Evolutionary conservation across 2,113 vertebrate species (phyloP), one percentile per base, ranked within the genome.

Genomic region (Melanerpes formicivorus): DNA sequence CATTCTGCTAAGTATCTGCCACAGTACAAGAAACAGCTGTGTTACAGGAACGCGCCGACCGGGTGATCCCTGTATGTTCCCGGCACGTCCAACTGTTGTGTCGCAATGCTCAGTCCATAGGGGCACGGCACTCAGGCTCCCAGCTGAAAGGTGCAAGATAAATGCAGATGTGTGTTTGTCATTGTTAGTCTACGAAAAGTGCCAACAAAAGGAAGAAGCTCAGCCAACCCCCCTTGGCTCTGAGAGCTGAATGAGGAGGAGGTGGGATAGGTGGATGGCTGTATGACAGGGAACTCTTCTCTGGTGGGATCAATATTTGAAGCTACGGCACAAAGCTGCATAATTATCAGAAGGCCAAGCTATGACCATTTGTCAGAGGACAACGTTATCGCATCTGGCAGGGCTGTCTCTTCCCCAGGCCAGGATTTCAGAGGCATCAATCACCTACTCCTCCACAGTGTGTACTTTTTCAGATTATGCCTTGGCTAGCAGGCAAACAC

Each of bases 401-500:
- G 64, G 37, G 37, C 32, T 77, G 80, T 59, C 59, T 74, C 55
- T 92, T 95, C 80, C 72, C 54, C 25, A 77, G 62, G 93, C 92
- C 76, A 88, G 89, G 75, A 95, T 80, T 95, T 92, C 63, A 50
- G 54, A 93, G 48, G 64, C 93, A 94, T 96, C 88, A 84, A 94
- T 92, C 94, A 94, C 83, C 46, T 46, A 19, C 66, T 94, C 74
- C 90, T 92, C 87, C 66, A 65, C 67, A 86, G 88, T 3, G 11
- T 80, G 88, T 88, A 84, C 74, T 89, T 83, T 62, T 69, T 14
- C 87, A 93, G 90, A 96, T 88, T 87, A 88, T 16, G 60, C 66
- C 67, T 66, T 25, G 23, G 62, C 75, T 40, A 90, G 62, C 37
- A 92, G 77, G 72, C 63, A 83, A 85, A 88, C 62, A 37, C 34